These are phyloP conservation scores for Paramisgurnus dabryanus DNA, from an alignment of 2,113 vertebrate genomes.

Conservation along the genomic window DNA sequence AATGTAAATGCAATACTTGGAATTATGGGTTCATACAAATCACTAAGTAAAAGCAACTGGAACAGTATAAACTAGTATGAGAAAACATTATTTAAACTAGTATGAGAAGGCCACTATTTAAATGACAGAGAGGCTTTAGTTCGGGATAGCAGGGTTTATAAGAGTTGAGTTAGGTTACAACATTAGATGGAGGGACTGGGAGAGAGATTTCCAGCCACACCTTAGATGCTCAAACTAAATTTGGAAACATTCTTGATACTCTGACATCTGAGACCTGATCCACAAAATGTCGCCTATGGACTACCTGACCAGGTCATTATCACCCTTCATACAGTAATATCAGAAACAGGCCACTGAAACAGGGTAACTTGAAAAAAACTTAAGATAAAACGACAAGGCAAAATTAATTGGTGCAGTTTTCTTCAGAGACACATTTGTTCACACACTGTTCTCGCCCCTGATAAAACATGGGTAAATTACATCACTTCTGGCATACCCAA, in stretches of 20 bases:
- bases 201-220: conserved; percentile 15
- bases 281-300: not conserved
- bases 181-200: not conserved
- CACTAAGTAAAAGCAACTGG: too few relatives aligned
- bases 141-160: not conserved
- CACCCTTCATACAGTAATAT: not conserved
- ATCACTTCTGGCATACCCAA: too few relatives aligned
- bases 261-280: conserved; percentile 11
- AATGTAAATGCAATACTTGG: too few relatives aligned
- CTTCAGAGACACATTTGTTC: not conserved
- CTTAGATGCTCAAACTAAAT: conserved; percentile 18
- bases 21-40: too few relatives aligned
- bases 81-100: too few relatives aligned
- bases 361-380: not conserved
- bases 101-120: not conserved
- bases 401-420: not conserved
- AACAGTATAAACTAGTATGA: too few relatives aligned
- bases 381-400: too few relatives aligned
- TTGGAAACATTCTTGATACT: conserved; percentile 4
- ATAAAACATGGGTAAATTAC: too few relatives aligned
- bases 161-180: conserved; percentile 24
- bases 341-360: not conserved
- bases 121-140: not conserved
- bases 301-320: not conserved
- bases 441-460: not conserved